Evolutionary conservation across 2,113 vertebrate genomes (phyloP), one percentile per base, ranked within the genome.

Genomic region (Propithecus coquereli): DNA sequence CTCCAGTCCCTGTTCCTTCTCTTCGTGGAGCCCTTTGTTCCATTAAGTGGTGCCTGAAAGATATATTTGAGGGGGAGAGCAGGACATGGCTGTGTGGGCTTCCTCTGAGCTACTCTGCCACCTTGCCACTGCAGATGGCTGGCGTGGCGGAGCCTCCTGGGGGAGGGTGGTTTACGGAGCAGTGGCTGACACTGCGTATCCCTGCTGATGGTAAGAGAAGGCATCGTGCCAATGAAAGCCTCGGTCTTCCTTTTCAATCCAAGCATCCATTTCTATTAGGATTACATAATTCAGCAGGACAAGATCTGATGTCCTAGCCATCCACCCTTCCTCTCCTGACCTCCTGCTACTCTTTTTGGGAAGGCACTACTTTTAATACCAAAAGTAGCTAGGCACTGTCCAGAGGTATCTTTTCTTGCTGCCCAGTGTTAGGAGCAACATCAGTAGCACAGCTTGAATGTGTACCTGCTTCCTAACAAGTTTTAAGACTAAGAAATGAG

Each of bases 381-480:
- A 23, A 30, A 23, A 11, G 45, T 8, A 34, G 57, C 87, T 1
- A 11, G 47, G 17, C 61, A 4, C 47, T 13, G 16, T 22, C 11
- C 9, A 0, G 17, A 34, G 30, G 23, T 32, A 4, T 1, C 17
- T 17, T 12, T 22, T 3, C 1, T 3, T 17, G 87, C 68, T 32
- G 40, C 20, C 61, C 0, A 8, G 20, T 5, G 27, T 52, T 6
- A 7, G 16, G 4, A 0, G 4, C n/a, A 18, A 5, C 22, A 0
- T 17, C 13, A 40, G 8, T 6, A 4, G 43, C 5, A 8, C n/a
- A 13, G 73, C 65, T 22, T 2, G 27, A 17, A 2, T 27, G 43
- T 52, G 11, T 27, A 0, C n/a, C 10, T 66, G 22, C 14, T 57
- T 68, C 59, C 47, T 45, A 45, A 59, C 43, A 20, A 18, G 14